A percentile compares a stretch with the other conserved stretches of the same genome.
Conservation (phyloP, 2,888 invertebrate genomes). For the Slavum lentiscoides region DNA sequence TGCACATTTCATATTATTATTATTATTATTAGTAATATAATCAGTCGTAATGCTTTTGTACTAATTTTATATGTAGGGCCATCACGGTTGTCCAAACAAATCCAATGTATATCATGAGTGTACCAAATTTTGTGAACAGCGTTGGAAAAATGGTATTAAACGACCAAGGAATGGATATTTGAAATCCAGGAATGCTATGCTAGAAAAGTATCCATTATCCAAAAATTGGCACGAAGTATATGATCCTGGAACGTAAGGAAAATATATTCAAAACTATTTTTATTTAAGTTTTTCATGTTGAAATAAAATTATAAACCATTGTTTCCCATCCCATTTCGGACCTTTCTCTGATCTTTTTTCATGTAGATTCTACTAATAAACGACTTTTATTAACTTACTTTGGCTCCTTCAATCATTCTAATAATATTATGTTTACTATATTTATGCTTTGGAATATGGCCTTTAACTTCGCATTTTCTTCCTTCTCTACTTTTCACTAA, state of each 20-base stretch:
- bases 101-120: conserved; percentile 94
- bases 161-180: conserved; percentile 77
- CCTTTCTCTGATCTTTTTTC: no score
- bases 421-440: no score
- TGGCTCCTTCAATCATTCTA: no score
- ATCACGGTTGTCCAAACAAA: conserved; percentile 88
- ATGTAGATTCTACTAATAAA: no score
- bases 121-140: conserved; percentile 81
- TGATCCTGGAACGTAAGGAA: conserved; percentile 75
- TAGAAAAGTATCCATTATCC: conserved; percentile 86
- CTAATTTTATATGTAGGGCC: conserved; percentile 59
- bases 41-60: neutral
- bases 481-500: no score
- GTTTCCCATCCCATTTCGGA: no score
- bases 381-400: no score
- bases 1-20: no score
- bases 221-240: conserved; percentile 92
- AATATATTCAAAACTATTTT: neutral
- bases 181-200: conserved; percentile 73
- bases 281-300: neutral
- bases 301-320: no score
- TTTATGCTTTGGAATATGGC: no score
- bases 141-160: conserved; percentile 77
- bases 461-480: no score
- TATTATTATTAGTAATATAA: no score